These are phyloP conservation scores for Capromys pilorides DNA, from an alignment of 2,797 vertebrate genomes.

Conservation along the genomic window DNA sequence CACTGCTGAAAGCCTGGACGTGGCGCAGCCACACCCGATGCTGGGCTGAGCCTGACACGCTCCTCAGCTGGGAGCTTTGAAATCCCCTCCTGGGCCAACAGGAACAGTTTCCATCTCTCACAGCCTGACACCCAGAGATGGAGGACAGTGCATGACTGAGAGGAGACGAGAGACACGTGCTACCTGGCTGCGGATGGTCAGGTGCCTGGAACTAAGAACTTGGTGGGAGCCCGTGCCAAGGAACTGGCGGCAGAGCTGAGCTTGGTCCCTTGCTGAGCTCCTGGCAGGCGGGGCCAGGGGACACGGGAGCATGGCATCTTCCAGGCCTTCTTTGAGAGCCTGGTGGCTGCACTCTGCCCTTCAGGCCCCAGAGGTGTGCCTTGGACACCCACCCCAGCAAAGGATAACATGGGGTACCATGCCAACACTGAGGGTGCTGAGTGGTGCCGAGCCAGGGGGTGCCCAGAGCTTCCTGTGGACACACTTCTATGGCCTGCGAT, in stretches of 20 bases:
- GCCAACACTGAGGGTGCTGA: neutral
- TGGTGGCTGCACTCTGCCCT: fast-evolving
- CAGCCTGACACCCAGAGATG: fast-evolving
- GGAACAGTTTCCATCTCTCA: neutral
- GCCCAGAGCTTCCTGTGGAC: neutral
- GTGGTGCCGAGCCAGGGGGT: neutral
- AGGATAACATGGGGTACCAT: fast-evolving
- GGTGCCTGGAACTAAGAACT: neutral
- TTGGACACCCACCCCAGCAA: fast-evolving
- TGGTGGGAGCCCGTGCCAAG: neutral
- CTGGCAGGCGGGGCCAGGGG: neutral
- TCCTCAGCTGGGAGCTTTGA: no score
- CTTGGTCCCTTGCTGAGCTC: neutral
- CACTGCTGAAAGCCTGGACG: neutral
- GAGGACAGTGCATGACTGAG: fast-evolving
- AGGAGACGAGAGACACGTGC: neutral
- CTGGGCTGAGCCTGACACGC: neutral
- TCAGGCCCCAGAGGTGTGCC: neutral
- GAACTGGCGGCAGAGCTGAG: neutral
- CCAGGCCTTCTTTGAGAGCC: no score
- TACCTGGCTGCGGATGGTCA: neutral
- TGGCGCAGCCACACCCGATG: neutral
- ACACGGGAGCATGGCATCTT: neutral
- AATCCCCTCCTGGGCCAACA: fast-evolving
- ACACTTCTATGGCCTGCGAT: fast-evolving